These are phyloP conservation scores for Microcaecilia unicolor DNA, from an alignment of 2,797 vertebrate genomes.

Conservation along the genomic window DNA sequence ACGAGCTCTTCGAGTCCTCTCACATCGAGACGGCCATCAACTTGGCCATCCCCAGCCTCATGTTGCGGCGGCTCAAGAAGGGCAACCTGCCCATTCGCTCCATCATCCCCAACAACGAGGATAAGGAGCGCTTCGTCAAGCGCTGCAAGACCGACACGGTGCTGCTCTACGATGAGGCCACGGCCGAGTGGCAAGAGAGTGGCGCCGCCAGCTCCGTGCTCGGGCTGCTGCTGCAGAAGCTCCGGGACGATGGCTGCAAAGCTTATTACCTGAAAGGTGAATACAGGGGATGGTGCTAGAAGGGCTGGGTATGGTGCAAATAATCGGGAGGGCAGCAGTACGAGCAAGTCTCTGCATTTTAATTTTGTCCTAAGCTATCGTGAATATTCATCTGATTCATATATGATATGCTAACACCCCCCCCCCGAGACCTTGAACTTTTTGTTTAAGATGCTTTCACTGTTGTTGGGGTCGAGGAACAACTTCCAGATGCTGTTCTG, in stretches of 20 bases:
- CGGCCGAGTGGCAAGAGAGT: conserved; percentile 73
- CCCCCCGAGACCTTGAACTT: too few species aligned
- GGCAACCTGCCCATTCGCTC: conserved; percentile 94
- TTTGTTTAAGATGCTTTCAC: too few species aligned
- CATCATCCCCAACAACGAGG: conserved; percentile 90
- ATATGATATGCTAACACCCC: too few species aligned
- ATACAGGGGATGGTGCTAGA: too few species aligned
- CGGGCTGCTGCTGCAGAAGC: conserved; percentile 82
- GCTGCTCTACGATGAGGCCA: conserved; percentile 89
- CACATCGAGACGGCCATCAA: conserved; percentile 95
- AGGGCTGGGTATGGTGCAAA: too few species aligned
- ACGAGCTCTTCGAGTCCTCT: conserved; percentile 93
- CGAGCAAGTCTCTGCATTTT: too few species aligned
- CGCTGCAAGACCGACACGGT: conserved; percentile 87
- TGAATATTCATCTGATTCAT: too few species aligned
- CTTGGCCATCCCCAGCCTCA: conserved; percentile 90
- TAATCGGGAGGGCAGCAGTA: too few species aligned
- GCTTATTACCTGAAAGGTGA: conserved; percentile 93
- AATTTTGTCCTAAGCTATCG: too few species aligned
- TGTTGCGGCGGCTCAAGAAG: conserved; percentile 88
- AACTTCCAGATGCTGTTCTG: too few species aligned
- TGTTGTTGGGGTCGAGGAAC: too few species aligned
- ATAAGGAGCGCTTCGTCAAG: conserved; percentile 87
- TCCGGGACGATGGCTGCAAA: conserved; percentile 90
- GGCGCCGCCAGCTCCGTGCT: conserved; percentile 78